Evolutionary conservation across 2,797 vertebrate species (phyloP), one percentile per base, ranked within the genome.

Genomic region (Acropternis orthonyx): DNA sequence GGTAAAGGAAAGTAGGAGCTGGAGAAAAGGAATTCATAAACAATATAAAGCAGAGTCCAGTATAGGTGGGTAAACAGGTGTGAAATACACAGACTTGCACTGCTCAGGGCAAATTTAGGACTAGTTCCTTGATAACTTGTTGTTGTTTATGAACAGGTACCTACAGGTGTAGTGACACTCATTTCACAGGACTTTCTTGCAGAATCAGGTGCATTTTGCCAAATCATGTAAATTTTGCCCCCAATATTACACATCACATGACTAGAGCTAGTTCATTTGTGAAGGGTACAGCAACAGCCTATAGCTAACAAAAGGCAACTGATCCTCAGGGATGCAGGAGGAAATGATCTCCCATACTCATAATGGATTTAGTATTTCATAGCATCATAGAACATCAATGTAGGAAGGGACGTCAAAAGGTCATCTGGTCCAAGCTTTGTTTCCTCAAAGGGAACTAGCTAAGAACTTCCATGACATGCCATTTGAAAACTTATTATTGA

Each of bases 401-500:
- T 62, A 69, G 32, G 61, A 81, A 52, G 10, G 4, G 13, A 65
- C 7, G 7, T 51, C 5, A 0, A 54, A 82, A 54, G 18, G 14
- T 14, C 44, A 54, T 8, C 46, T 6, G 1, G 5, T 39, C 11
- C 22, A 62, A 37, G 1, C 7, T 76, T 39, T 48, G 12, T 26
- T 73, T 80, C 46, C 14, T 83, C 43, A 61, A 41, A 83, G 34
- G 24, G 10, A 56, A 63, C 21, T 30, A 67, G 32, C 65, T 85
- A 61, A 89, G 41, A 68, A 75, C 36, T 89, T 77, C 75, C 52
- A 37, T 77, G 85, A 41, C 65, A 41, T 27, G 30, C 15, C 28
- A n/a, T 37, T 63, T 74, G 44, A 83, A 91, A 94, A 87, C 24
- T 88, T 85, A 58, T 65, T 87, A 72, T 37, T n/a, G 11, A 67